Evolutionary conservation across 2,113 vertebrate species (phyloP).

Genomic region (Plestiodon gilberti): DNA sequence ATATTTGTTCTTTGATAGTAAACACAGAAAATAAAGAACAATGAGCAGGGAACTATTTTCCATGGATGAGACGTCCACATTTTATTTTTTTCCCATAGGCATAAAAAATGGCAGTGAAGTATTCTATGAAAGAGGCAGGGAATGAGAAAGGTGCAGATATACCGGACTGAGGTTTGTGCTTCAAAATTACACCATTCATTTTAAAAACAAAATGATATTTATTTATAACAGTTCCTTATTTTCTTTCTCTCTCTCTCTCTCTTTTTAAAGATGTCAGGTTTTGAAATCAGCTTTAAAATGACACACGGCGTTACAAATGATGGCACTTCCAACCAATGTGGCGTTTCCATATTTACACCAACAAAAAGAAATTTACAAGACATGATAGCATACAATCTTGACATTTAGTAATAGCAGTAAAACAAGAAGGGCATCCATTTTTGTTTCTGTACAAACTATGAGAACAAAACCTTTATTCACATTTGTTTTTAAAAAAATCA

Average conservation of each 20-base stretch:
- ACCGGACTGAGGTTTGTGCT: slow-evolving; percentile 76
- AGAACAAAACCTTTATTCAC: slow-evolving; percentile 86
- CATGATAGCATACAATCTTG: slow-evolving; percentile 88
- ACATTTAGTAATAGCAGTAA: slow-evolving; percentile 90
- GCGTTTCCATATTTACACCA: slow-evolving; percentile 95
- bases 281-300: slow-evolving; percentile 79
- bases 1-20: slow-evolving; percentile 40
- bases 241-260: slow-evolving; percentile 56
- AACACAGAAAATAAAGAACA: slow-evolving; percentile 47
- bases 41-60: slow-evolving; percentile 69
- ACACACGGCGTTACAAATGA: slow-evolving; percentile 90
- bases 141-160: slow-evolving; percentile 75
- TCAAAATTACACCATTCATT: slow-evolving; percentile 74
- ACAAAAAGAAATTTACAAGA: slow-evolving; percentile 94
- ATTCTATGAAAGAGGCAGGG: slow-evolving; percentile 77
- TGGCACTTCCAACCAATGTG: slow-evolving; percentile 88
- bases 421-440: slow-evolving; percentile 85
- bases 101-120: slow-evolving; percentile 90
- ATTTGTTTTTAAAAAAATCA: slow-evolving; percentile 75
- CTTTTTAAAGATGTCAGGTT: slow-evolving; percentile 66
- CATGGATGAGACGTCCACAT: slow-evolving; percentile 83
- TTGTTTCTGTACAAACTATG: slow-evolving; percentile 94
- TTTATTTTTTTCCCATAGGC: slow-evolving; percentile 85
- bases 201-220: slow-evolving; percentile 81
- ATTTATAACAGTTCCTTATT: slow-evolving; percentile 74